A percentile compares a stretch with the other conserved stretches of the same genome.
Evolutionary conservation across 1,140 invertebrate genomes (phyloP).

Genomic region (Drosophila yakuba): DNA sequence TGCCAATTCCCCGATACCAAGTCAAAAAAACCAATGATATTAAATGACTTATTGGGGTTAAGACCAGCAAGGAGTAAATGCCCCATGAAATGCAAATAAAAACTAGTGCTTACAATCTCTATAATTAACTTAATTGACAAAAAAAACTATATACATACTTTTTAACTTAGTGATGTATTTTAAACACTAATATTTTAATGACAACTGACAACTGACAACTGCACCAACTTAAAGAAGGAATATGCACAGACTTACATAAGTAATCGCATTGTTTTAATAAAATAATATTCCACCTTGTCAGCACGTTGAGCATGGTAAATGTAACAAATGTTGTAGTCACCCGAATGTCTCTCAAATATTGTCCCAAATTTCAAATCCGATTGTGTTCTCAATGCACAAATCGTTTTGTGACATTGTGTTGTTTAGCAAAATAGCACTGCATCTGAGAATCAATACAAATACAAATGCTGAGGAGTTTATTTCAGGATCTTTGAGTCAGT

Average conservation of each 20-base stretch:
- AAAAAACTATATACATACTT: too few species aligned
- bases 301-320: background rate
- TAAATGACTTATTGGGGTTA: conserved; percentile 41
- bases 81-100: background rate
- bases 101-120: background rate
- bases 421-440: background rate
- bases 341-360: background rate
- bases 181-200: too few species aligned
- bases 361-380: background rate
- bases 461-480: background rate
- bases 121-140: background rate
- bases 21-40: conserved; percentile 19
- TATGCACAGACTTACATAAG: too few species aligned
- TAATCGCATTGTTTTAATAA: too few species aligned
- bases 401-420: background rate
- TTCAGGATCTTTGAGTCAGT: background rate
- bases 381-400: background rate
- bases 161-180: too few species aligned
- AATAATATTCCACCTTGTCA: too few species aligned
- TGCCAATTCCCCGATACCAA: background rate
- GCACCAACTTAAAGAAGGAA: too few species aligned
- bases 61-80: background rate
- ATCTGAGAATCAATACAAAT: background rate
- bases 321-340: background rate
- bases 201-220: too few species aligned